Percentiles rank a stretch among this genome's conserved stretches.
These are phyloP conservation scores for Leucoma salicis DNA, from an alignment of 2,888 invertebrate species.

Conservation along the genomic window DNA sequence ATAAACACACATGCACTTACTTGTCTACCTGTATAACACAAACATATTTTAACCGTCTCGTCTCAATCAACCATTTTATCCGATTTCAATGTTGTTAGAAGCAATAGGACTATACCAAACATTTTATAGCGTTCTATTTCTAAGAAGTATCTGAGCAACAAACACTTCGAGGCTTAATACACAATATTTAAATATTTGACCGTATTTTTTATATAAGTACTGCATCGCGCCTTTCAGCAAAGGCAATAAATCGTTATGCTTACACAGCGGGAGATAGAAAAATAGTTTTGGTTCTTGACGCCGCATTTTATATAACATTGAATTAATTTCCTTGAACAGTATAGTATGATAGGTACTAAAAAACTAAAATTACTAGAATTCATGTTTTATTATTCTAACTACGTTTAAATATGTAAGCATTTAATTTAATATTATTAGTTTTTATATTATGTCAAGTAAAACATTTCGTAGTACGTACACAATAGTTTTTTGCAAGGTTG, in stretches of 20 bases:
- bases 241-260: constrained; percentile 11
- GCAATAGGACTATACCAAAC: too few species aligned
- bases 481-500: constrained; percentile 43
- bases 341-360: not conserved
- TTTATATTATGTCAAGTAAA: constrained; percentile 28
- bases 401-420: constrained; percentile 23
- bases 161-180: too few species aligned
- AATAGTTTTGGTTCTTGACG: constrained; percentile 6
- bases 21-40: too few species aligned
- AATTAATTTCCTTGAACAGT: constrained; percentile 10
- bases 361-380: constrained; percentile 6
- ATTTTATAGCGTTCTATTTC: too few species aligned
- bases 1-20: too few species aligned
- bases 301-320: constrained; percentile 12
- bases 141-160: too few species aligned
- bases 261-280: constrained; percentile 15
- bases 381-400: constrained; percentile 25
- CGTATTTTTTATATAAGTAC: constrained; percentile 1
- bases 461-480: constrained; percentile 36
- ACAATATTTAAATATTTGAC: not conserved
- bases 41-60: too few species aligned
- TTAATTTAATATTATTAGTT: constrained; percentile 36
- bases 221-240: constrained; percentile 7
- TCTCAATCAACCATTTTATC: too few species aligned
- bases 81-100: too few species aligned